These are phyloP conservation scores for Phenganax subtilis DNA, from an alignment of 92 coral and sea anemone species.

Conservation along the genomic window DNA sequence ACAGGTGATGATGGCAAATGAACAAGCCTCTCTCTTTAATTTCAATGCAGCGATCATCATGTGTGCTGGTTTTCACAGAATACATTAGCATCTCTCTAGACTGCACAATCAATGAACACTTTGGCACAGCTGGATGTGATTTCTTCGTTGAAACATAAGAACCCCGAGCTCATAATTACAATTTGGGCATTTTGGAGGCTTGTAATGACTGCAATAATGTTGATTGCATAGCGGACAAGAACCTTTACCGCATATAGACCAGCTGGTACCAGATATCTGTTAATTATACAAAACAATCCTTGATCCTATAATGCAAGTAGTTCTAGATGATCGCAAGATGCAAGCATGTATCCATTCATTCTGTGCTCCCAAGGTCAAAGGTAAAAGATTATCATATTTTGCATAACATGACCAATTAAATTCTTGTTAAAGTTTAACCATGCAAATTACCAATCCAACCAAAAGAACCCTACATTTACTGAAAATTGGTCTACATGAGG, in stretches of 20 bases:
- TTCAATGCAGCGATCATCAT: slow-evolving; percentile 34
- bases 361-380: no score
- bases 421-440: no score
- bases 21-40: neutral
- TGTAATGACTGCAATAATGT: neutral
- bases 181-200: neutral
- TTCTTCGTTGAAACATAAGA: neutral
- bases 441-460: no score
- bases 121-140: slow-evolving; percentile 3
- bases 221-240: neutral
- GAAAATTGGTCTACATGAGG: no score
- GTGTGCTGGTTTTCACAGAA: slow-evolving; percentile 34
- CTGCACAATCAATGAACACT: neutral
- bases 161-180: slow-evolving; percentile 33
- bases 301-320: no score
- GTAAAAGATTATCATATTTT: no score
- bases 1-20: slow-evolving; percentile 26
- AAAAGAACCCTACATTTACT: no score
- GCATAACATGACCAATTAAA: no score
- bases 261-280: neutral
- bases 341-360: no score
- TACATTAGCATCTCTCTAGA: neutral
- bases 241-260: neutral
- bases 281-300: no score
- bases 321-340: no score